Conservation (phyloP, 23 tunicate genomes). For the Oikopleura vanhoeffeni region DNA sequence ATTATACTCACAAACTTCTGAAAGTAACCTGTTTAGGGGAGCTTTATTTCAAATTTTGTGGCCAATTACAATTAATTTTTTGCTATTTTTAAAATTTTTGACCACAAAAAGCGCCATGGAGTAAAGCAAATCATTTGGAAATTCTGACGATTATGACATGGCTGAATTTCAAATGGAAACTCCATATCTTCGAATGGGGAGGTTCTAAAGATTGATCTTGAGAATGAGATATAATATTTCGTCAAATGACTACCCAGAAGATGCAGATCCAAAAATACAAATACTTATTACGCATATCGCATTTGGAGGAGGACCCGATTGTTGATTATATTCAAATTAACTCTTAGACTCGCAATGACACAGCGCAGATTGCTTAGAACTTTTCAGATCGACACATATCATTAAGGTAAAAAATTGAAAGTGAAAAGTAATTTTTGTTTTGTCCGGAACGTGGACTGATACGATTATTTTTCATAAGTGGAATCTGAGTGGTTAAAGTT, state of each 20-base stretch:
- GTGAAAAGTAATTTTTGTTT: not conserved
- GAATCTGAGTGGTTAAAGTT: too few species aligned
- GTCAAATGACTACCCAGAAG: not conserved
- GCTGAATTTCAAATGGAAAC: not conserved
- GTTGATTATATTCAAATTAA: not conserved
- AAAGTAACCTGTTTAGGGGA: too few species aligned
- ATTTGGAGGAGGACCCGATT: not conserved
- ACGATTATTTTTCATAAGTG: too few species aligned
- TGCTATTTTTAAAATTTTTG: not conserved
- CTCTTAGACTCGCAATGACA: slow-evolving; percentile 66
- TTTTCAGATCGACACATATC: slow-evolving; percentile 75
- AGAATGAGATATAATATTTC: not conserved
- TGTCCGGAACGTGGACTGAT: too few species aligned
- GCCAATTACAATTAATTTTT: too few species aligned
- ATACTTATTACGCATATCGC: not conserved
- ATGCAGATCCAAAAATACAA: not conserved
- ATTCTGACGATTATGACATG: not conserved
- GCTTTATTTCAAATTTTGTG: too few species aligned
- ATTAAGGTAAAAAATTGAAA: slow-evolving; percentile 16
- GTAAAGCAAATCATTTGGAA: not conserved
- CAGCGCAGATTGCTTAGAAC: slow-evolving; percentile 50
- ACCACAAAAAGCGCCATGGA: not conserved
- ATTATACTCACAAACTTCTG: too few species aligned
- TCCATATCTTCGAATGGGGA: not conserved
- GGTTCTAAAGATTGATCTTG: not conserved